These are phyloP conservation scores for Himalopsyche kuldschensis DNA, from an alignment of 2,888 invertebrate species.

Conservation along the genomic window DNA sequence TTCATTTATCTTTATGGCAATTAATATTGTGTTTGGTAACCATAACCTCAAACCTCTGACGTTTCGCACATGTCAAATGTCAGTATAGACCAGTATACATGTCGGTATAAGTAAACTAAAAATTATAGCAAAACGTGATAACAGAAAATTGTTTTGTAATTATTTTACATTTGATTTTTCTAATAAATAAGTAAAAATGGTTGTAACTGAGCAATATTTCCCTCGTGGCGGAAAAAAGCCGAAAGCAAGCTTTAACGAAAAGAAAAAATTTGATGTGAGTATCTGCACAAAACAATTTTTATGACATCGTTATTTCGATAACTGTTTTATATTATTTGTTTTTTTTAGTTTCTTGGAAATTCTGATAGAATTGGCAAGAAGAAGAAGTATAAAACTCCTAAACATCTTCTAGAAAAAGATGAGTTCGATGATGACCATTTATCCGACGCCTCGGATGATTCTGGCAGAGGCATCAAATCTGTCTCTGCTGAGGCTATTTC, in stretches of 20 bases:
- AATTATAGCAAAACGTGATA: too few relatives aligned
- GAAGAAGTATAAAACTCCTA: slow-evolving; percentile 43
- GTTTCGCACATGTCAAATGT: not conserved
- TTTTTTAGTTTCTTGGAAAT: slow-evolving; percentile 50
- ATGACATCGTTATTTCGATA: not conserved
- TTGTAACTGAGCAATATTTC: slow-evolving; percentile 58
- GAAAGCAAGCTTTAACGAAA: slow-evolving; percentile 41
- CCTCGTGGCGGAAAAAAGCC: slow-evolving; percentile 61
- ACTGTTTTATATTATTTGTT: slow-evolving; percentile 38
- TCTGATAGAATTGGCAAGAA: slow-evolving; percentile 50
- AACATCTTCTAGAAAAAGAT: slow-evolving; percentile 44
- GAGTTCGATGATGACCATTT: slow-evolving; percentile 53
- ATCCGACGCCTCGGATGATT: slow-evolving; percentile 50
- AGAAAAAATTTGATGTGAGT: slow-evolving; percentile 52
- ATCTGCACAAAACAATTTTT: slow-evolving; percentile 38
- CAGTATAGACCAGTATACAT: not conserved
- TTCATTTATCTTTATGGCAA: not conserved
- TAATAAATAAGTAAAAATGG: slow-evolving; percentile 17
- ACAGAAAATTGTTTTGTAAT: not conserved
- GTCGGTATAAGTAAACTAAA: not conserved
- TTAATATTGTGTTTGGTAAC: not conserved
- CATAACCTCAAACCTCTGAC: not conserved
- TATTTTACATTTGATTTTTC: not conserved
- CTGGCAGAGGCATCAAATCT: slow-evolving; percentile 42
- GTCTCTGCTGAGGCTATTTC: slow-evolving; percentile 35